Evolutionary conservation across 2,888 invertebrate species (phyloP).

Genomic region (Drosophila kambysellisi): DNA sequence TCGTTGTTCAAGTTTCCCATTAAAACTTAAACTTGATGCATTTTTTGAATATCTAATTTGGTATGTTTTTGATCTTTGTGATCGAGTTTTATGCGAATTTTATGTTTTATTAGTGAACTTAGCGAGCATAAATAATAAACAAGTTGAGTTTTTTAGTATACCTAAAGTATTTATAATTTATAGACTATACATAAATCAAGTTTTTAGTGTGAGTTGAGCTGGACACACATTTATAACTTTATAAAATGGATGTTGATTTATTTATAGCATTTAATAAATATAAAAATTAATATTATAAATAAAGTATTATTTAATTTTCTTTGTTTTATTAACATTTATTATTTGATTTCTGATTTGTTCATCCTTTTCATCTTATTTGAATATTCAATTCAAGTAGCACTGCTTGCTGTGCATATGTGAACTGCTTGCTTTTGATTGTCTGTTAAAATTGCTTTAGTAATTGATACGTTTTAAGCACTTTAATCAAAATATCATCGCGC

Average conservation of each 20-base stretch:
- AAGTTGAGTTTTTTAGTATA: constrained; percentile 3
- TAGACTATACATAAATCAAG: background rate
- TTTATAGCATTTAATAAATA: background rate
- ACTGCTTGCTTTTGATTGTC: constrained; percentile 1
- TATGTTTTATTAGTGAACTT: constrained; percentile 33
- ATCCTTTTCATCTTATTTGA: fast-evolving
- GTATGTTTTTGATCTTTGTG: constrained; percentile 10
- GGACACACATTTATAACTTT: background rate
- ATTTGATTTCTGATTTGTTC: fast-evolving
- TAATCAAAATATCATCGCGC: constrained; percentile 19
- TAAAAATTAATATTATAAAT: background rate
- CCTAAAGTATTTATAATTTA: background rate
- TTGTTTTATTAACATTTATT: background rate
- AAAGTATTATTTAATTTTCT: background rate
- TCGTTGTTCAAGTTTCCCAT: constrained; percentile 37
- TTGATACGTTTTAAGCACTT: constrained; percentile 17
- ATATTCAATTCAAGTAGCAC: background rate
- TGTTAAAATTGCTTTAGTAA: constrained; percentile 18
- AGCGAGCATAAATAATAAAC: constrained; percentile 6
- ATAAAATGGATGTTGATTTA: background rate
- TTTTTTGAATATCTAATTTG: constrained; percentile 21
- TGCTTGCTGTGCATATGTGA: background rate
- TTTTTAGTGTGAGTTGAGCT: background rate
- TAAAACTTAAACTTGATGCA: constrained; percentile 10
- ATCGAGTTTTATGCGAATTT: constrained; percentile 50